These are phyloP conservation scores for Zingel zingel DNA, from an alignment of 2,113 vertebrate genomes.

Conservation along the genomic window DNA sequence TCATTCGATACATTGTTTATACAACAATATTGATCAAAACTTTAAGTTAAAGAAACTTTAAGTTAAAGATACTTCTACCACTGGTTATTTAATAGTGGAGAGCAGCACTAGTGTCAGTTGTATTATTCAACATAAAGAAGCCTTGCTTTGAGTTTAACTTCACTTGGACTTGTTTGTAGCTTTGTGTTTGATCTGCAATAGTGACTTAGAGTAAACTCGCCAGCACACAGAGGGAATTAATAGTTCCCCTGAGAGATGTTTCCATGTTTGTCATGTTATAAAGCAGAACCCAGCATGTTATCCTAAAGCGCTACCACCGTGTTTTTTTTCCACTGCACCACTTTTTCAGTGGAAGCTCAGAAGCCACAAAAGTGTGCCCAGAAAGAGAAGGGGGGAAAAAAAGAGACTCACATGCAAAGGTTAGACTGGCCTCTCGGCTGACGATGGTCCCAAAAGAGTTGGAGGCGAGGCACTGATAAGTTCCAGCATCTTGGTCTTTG, in stretches of 20 bases:
- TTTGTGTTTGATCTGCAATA: conserved; percentile 38
- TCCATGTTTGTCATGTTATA: conserved; percentile 53
- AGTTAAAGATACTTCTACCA: not conserved
- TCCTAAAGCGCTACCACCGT: conserved; percentile 2
- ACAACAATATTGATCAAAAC: not conserved
- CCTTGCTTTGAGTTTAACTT: not conserved
- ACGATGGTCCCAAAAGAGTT: conserved; percentile 94
- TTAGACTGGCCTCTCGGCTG: conserved; percentile 93
- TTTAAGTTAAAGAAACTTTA: not conserved
- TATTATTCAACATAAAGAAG: conserved; percentile 16
- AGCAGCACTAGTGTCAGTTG: conserved; percentile 1
- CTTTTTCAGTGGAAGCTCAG: conserved; percentile 1
- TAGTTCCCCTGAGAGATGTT: conserved; percentile 50
- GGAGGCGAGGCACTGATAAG: conserved; percentile 95
- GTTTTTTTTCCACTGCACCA: conserved; percentile 18
- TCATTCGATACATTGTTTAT: no score
- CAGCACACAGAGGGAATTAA: conserved; percentile 38
- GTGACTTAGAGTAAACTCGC: conserved; percentile 29
- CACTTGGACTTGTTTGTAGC: conserved; percentile 1
- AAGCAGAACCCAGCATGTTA: conserved; percentile 19
- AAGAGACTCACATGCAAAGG: conserved; percentile 95
- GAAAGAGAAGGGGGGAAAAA: conserved; percentile 1
- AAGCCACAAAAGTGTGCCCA: conserved; percentile 26
- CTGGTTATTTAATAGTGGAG: not conserved
- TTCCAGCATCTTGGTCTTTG: conserved; percentile 92